A percentile compares a stretch with the other conserved stretches of the same genome.
These are phyloP conservation scores for Calyptomena viridis DNA, from an alignment of 2,113 vertebrate genomes.

Conservation along the genomic window DNA sequence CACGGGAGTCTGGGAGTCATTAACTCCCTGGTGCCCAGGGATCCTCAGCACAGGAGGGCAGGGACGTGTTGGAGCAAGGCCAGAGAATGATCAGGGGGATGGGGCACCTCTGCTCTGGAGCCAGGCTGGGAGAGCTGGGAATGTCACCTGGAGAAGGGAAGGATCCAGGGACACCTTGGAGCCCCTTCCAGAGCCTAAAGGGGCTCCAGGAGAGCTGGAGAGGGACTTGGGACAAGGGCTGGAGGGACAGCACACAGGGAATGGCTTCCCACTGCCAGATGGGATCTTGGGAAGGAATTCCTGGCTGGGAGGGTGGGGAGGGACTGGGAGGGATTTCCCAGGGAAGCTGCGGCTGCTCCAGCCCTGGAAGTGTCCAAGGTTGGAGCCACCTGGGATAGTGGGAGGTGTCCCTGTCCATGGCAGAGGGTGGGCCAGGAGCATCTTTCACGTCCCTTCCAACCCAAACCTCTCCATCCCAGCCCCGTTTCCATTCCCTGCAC, in stretches of 20 bases:
- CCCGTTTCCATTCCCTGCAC: neutral
- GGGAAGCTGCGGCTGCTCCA: neutral
- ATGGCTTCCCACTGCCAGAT: neutral
- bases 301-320: rapidly evolving
- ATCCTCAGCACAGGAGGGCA: neutral
- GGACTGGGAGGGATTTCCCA: neutral
- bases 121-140: neutral
- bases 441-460: rapidly evolving
- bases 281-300: neutral
- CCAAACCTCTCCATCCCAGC: neutral
- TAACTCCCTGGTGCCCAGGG: neutral
- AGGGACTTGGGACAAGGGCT: neutral
- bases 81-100: neutral
- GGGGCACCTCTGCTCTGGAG: neutral
- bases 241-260: neutral
- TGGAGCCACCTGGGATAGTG: neutral
- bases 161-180: neutral
- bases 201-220: neutral
- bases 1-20: rapidly evolving
- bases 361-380: rapidly evolving
- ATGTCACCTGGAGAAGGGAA: neutral
- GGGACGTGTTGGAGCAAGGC: rapidly evolving
- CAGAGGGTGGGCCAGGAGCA: neutral
- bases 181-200: neutral
- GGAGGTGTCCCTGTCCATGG: rapidly evolving